Conservation (phyloP, 2,888 invertebrate species). For the Drosophila meridiana region DNA sequence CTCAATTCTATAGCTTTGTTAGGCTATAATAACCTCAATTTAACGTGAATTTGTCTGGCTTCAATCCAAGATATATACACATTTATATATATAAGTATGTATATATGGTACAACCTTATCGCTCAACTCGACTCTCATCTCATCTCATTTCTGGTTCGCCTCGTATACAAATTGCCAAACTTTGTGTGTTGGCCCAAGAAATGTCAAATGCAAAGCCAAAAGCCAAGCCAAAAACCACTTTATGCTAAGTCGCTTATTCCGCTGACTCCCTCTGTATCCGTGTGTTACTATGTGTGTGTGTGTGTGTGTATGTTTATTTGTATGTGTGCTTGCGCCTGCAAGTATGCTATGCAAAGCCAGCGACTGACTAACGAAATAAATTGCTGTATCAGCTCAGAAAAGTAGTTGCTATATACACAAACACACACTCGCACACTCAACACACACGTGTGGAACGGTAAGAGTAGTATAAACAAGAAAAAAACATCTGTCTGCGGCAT, state of each 20-base stretch:
- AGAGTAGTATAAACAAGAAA: slow-evolving; percentile 11
- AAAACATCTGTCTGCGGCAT: neutral
- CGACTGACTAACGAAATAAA: slow-evolving; percentile 69
- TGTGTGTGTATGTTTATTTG: neutral
- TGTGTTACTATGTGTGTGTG: slow-evolving; percentile 12
- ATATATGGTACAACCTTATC: slow-evolving; percentile 25
- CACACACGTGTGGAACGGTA: slow-evolving; percentile 5
- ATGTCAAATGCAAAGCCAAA: slow-evolving; percentile 67
- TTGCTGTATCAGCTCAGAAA: slow-evolving; percentile 74
- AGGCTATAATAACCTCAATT: slow-evolving; percentile 39
- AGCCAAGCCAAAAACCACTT: slow-evolving; percentile 65
- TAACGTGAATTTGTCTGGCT: slow-evolving; percentile 42
- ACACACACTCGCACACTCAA: slow-evolving; percentile 1
- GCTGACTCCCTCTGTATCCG: slow-evolving; percentile 25
- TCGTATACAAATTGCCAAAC: slow-evolving; percentile 53
- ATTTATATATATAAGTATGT: slow-evolving; percentile 1
- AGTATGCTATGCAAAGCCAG: slow-evolving; percentile 54
- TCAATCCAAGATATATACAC: slow-evolving; percentile 6
- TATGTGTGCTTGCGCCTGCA: slow-evolving; percentile 23
- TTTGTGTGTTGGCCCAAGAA: slow-evolving; percentile 64
- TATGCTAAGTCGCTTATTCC: slow-evolving; percentile 66
- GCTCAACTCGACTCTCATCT: slow-evolving; percentile 12
- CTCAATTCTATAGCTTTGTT: neutral
- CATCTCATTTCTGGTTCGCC: slow-evolving; percentile 31
- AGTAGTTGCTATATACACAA: slow-evolving; percentile 40